Evolutionary conservation across 2,888 invertebrate genomes (phyloP), one percentile per base, ranked within the genome.

Genomic region (Pseudoips prasinana): DNA sequence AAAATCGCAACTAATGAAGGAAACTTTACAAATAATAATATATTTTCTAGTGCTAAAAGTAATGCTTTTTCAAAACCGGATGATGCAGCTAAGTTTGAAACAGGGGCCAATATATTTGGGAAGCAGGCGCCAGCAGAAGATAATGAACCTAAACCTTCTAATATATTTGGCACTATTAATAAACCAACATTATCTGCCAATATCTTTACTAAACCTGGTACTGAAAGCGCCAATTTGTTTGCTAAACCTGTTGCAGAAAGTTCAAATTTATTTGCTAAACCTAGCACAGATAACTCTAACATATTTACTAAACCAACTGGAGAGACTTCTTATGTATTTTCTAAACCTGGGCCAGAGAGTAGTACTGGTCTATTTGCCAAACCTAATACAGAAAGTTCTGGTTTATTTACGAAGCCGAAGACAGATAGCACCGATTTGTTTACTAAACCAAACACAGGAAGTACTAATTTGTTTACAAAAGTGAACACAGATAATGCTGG

Each of bases 151-250:
- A 65, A 41, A 26, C 41, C 75, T 8, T 39, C 71, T 10, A 74
- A 59, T 42, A 72, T 83, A 46, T 83, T 85, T 60, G 71, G 72
- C 14, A 23, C 48, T 8, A 70, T 73, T 48, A 64, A 47, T 19
- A 77, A 79, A 57, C 22, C 55, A n/a, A n/a, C n/a, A n/a, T n/a
- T n/a, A n/a, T n/a, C n/a, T n/a, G 23, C 20, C 57, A 27, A 14
- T 14, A 14, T 14, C 5, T 14, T 73, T 48, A 64, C 47, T 18
- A 77, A 78, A 57, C 23, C 55, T 5, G 7, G 7, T n/a, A 7
- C 3, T 20, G 60, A 59, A 27, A 28, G 40, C 22, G 59, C 34
- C 19, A 70, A 58, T 33, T 24, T 66, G 25, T 72, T 74, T 55
- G 31, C 49, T 10, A 46, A 39, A 22, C 14, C 47, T 24, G 29